These are phyloP conservation scores for Hydrozoanthus gracilis DNA, from an alignment of 92 coral and sea anemone genomes.

Conservation along the genomic window DNA sequence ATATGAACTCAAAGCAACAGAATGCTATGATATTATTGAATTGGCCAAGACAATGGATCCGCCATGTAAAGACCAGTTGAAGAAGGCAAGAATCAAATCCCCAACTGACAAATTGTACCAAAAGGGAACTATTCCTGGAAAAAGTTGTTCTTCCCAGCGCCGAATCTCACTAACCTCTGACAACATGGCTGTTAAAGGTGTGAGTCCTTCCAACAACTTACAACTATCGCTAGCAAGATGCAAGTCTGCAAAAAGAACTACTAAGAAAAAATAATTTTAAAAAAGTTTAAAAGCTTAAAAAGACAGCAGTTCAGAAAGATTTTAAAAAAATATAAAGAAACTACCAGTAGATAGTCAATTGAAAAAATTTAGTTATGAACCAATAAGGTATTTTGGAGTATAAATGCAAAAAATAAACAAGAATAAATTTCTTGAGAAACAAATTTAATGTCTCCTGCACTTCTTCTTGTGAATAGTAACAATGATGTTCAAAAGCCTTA, in stretches of 20 bases:
- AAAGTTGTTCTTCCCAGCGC: conserved; percentile 85
- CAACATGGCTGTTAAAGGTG: conserved; percentile 72
- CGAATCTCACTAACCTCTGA: conserved; percentile 86
- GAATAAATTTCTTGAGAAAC: too few species aligned
- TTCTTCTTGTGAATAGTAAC: too few species aligned
- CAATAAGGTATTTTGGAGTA: too few species aligned
- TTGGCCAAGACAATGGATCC: conserved; percentile 81
- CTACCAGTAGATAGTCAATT: too few species aligned
- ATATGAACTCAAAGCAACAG: conserved; percentile 79
- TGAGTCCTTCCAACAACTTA: conserved; percentile 50
- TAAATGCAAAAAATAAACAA: too few species aligned
- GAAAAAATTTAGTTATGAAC: too few species aligned
- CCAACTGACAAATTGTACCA: conserved; percentile 54
- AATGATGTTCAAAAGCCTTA: too few species aligned
- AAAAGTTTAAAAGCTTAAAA: too few species aligned
- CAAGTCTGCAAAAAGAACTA: conserved; percentile 68
- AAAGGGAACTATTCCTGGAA: conserved; percentile 86
- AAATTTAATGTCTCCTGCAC: too few species aligned
- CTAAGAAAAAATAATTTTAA: conserved; percentile 50
- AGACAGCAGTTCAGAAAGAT: too few species aligned
- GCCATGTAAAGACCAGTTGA: conserved; percentile 69
- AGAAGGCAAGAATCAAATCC: conserved; percentile 41
- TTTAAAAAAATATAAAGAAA: too few species aligned
- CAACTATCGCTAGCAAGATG: conserved; percentile 62
- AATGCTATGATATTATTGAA: conserved; percentile 86